A percentile compares a stretch with the other conserved stretches of the same genome.
These are phyloP conservation scores for Hydrozoanthus gracilis DNA, from an alignment of 92 coral and sea anemone genomes.

Conservation along the genomic window DNA sequence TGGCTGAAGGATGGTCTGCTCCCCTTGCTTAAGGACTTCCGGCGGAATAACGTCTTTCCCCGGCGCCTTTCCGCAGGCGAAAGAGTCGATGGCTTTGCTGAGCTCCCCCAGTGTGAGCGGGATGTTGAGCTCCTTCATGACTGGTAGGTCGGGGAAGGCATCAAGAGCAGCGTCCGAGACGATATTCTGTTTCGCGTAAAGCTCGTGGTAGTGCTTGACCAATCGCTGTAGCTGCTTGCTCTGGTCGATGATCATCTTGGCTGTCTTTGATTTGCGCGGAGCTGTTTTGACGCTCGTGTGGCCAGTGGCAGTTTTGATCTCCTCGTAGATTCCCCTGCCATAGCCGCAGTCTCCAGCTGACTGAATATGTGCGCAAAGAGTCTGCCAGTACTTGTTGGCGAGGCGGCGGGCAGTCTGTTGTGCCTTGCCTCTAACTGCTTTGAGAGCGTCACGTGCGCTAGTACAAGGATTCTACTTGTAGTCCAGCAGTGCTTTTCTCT, in stretches of 20 bases:
- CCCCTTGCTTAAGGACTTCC: not conserved
- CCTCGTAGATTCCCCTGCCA: not conserved
- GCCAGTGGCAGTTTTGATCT: not conserved
- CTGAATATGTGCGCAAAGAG: not conserved
- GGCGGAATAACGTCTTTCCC: not conserved
- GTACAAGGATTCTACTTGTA: no score
- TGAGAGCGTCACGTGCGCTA: not conserved
- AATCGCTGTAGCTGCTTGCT: no score
- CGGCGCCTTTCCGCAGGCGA: constrained; percentile 36
- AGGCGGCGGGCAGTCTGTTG: not conserved
- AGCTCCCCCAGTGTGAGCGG: constrained; percentile 35
- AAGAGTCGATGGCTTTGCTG: constrained; percentile 35
- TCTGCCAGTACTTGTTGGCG: constrained; percentile 1
- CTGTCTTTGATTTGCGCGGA: constrained; percentile 26
- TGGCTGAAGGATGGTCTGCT: constrained; percentile 3
- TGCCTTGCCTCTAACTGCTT: not conserved
- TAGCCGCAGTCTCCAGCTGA: not conserved
- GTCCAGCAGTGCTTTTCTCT: no score
- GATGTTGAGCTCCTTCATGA: constrained; percentile 25
- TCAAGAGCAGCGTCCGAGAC: no score
- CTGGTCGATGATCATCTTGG: constrained; percentile 33
- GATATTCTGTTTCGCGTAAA: no score
- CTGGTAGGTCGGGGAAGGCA: no score
- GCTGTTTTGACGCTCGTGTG: constrained; percentile 14
- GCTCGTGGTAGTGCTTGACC: no score